These are phyloP conservation scores for Synaphobranchus kaupii DNA, from an alignment of 2,797 vertebrate genomes.

Conservation along the genomic window DNA sequence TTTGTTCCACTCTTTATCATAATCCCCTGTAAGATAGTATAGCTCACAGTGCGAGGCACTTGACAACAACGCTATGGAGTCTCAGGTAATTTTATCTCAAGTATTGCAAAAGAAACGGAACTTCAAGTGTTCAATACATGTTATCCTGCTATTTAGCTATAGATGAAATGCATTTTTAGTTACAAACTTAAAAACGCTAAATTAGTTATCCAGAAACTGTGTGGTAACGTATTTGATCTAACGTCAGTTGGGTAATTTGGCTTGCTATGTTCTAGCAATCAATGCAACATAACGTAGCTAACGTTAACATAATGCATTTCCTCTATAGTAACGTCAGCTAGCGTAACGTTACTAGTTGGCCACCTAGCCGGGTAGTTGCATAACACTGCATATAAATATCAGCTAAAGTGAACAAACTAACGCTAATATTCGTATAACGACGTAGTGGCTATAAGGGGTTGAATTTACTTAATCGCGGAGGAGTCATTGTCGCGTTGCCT, in stretches of 20 bases:
- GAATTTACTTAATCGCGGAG: background rate
- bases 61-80: slow-evolving; percentile 33
- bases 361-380: background rate
- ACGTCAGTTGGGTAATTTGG: background rate
- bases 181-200: background rate
- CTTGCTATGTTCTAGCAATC: background rate
- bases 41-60: background rate
- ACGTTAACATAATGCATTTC: too few species aligned
- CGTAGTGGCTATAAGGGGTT: background rate
- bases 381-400: too few species aligned
- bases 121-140: background rate
- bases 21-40: slow-evolving; percentile 14
- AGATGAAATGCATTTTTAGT: background rate
- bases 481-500: background rate
- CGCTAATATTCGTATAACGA: background rate
- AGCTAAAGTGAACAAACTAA: background rate
- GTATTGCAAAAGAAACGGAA: background rate
- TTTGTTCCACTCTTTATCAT: background rate
- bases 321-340: too few species aligned
- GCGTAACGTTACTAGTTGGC: background rate
- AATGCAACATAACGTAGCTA: background rate
- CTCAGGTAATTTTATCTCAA: slow-evolving; percentile 16
- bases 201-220: background rate
- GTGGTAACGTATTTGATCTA: background rate
- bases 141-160: background rate